Evolutionary conservation across 2,797 vertebrate species (phyloP).

Genomic region (Hozukius guyotensis): DNA sequence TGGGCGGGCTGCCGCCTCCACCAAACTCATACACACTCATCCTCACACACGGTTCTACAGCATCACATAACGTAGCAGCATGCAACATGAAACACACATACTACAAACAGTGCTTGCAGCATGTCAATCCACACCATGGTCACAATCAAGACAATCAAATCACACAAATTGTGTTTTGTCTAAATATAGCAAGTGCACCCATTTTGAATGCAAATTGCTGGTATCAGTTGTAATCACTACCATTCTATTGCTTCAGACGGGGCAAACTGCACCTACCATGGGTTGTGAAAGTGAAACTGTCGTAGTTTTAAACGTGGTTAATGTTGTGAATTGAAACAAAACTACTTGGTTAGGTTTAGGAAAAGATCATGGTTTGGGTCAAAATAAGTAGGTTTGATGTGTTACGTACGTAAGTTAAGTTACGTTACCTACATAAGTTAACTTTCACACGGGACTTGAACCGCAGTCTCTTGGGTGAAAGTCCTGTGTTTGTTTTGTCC

Average conservation of each 20-base stretch:
- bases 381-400: no score
- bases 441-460: no score
- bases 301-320: background rate
- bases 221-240: background rate
- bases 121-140: background rate
- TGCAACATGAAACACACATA: background rate
- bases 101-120: background rate
- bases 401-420: no score
- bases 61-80: background rate
- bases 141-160: background rate
- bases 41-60: background rate
- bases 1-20: constrained; percentile 11
- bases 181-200: background rate
- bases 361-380: no score
- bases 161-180: background rate
- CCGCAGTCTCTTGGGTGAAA: no score
- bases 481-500: no score
- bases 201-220: no score
- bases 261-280: background rate
- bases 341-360: no score
- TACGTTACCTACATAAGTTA: no score
- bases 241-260: background rate
- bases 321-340: no score
- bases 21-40: background rate
- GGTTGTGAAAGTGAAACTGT: background rate